These are phyloP conservation scores for Amphibalanus amphitrite DNA, from an alignment of 1,140 invertebrate species.

Conservation along the genomic window DNA sequence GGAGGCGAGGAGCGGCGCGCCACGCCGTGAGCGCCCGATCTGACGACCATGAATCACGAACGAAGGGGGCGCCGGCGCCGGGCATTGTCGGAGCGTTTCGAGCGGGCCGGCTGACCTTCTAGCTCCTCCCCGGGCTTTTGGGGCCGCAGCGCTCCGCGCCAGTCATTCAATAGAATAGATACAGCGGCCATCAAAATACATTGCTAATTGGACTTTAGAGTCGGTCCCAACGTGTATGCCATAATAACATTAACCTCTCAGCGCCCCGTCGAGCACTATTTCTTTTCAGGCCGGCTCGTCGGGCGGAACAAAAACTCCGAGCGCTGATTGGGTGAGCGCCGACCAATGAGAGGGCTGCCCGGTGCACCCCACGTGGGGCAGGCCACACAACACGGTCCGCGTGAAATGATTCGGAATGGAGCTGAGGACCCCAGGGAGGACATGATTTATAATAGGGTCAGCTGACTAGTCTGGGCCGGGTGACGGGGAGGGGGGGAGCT, in stretches of 20 bases:
- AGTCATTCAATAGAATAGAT: background rate
- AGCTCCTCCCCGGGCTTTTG: background rate
- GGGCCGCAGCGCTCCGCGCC: background rate
- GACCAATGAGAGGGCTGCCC: background rate
- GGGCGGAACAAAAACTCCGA: background rate
- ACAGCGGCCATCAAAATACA: conserved; percentile 3
- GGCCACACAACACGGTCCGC: background rate
- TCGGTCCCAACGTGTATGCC: background rate
- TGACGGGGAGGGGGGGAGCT: no score
- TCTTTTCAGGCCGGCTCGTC: background rate
- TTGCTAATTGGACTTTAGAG: conserved; percentile 4
- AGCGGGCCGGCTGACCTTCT: background rate
- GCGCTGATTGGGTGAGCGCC: background rate
- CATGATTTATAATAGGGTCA: conserved; percentile 2
- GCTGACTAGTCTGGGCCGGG: background rate
- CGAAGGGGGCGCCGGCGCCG: no score
- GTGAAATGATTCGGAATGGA: background rate
- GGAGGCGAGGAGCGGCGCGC: background rate
- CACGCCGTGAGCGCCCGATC: no score
- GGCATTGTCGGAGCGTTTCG: background rate
- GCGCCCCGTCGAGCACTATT: background rate
- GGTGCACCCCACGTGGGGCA: background rate
- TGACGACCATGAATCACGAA: background rate
- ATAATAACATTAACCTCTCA: conserved; percentile 2
- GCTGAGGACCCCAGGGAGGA: background rate